A percentile compares a stretch with the other conserved stretches of the same genome.
Evolutionary conservation across 2,113 vertebrate species (phyloP).

Genomic region (Aspidoscelis tigris): DNA sequence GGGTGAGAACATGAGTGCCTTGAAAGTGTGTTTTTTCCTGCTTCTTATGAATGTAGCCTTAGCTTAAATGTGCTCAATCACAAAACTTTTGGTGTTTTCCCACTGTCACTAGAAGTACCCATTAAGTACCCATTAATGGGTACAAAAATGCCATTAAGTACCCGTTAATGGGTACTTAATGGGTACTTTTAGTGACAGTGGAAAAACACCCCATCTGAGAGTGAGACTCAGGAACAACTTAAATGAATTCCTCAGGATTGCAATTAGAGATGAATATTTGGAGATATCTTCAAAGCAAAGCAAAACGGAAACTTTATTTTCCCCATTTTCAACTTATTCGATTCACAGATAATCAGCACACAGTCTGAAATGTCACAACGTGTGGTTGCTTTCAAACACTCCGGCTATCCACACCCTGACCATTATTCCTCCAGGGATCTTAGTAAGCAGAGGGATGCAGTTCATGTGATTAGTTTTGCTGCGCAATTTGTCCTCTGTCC

Average conservation of each 20-base stretch:
- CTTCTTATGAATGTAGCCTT: too few relatives aligned
- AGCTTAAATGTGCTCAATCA: not conserved
- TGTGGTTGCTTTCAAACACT: constrained; percentile 1
- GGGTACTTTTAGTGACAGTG: too few relatives aligned
- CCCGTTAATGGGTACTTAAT: too few relatives aligned
- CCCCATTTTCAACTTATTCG: not conserved
- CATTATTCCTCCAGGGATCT: constrained; percentile 27
- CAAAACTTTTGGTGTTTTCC: not conserved
- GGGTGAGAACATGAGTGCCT: too few relatives aligned
- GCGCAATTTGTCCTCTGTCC: too few relatives aligned
- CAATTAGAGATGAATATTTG: not conserved
- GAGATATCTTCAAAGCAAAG: not conserved
- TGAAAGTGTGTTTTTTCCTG: too few relatives aligned
- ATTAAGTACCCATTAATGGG: too few relatives aligned
- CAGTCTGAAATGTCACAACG: not conserved
- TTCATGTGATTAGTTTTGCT: not conserved
- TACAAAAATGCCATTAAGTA: too few relatives aligned
- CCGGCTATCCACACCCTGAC: constrained; percentile 7
- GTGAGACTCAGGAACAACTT: not conserved
- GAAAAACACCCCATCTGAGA: too few relatives aligned
- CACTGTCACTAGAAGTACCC: too few relatives aligned
- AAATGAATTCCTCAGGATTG: not conserved
- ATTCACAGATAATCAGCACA: not conserved
- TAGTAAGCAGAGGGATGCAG: not conserved
- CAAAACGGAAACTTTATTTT: not conserved